Base-by-base conservation (phyloP, 2,113 vertebrate species). In the Mola mola region DNA sequence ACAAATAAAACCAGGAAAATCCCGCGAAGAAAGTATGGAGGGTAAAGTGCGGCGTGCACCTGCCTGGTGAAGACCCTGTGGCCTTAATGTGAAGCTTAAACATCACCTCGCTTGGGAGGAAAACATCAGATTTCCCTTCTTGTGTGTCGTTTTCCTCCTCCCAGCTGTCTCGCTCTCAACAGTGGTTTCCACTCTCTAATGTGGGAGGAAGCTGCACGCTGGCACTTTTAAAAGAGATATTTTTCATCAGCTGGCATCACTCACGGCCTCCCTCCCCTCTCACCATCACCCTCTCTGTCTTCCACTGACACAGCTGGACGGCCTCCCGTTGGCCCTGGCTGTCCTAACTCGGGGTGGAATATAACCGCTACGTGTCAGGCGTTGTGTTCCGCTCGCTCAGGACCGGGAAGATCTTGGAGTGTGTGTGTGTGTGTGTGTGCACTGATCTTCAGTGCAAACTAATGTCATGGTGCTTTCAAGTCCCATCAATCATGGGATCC, bases 161-260 rank as follows among this genome's bases (percentile, higher is more conserved):
- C 73, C 77, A 60, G 66, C 66, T 69, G 43, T 79, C 71, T 81
- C 65, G 40, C 31, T 42, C 62, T 41, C n/a, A n/a, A n/a, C n/a
- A n/a, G n/a, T 69, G 70, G 70, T 76, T 81, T 69, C 68, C 72
- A 69, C 4, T 9, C 11, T 43, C 80, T 88, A 50, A 90, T 80
- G 80, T 85, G 77, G 73, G 22, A 71, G 46, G 52, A 74, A 78
- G 66, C 78, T 70, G 48, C 66, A 50, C 1, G 19, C 41, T 59
- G 57, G 19, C 15, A 7, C 60, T 59, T 64, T 83, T 75, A 61
- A 50, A 59, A 73, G 61, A 69, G 84, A 78, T 83, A 72, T 88
- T 87, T 36, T 87, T 80, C 68, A 72, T 78, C 85, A 69, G 84
- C 77, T 77, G 63, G 40, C 36, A 50, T 22, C 3, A 16, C 51